A percentile compares a stretch with the other conserved stretches of the same genome.
Evolutionary conservation across 1,140 invertebrate genomes (phyloP).

Genomic region (Ceratina australensis): DNA sequence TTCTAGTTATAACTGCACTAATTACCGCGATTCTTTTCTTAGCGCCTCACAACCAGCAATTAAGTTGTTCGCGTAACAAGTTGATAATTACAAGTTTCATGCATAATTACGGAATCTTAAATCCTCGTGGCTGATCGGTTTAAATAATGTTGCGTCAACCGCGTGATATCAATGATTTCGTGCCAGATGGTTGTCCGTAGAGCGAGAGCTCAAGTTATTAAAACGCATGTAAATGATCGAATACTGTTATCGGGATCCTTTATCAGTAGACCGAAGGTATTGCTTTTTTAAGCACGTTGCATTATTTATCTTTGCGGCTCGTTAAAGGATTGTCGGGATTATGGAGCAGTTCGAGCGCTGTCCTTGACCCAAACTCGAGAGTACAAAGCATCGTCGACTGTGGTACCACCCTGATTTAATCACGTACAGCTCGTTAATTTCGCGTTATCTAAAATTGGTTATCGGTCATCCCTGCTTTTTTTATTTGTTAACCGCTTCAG

Average conservation of each 20-base stretch:
- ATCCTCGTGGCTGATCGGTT: not conserved
- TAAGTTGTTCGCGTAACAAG: not conserved
- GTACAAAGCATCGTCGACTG: not conserved
- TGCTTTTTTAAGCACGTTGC: conserved; percentile 9
- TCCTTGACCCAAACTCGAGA: conserved; percentile 6
- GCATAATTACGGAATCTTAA: not conserved
- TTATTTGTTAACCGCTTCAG: not conserved
- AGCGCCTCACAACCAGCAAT: not conserved
- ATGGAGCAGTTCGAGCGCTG: not conserved
- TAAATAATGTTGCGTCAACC: not conserved
- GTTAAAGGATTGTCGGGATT: conserved; percentile 19
- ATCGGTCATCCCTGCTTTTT: not conserved
- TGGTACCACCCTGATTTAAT: not conserved
- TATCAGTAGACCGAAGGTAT: not conserved
- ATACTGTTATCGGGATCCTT: not conserved
- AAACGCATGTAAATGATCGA: not conserved
- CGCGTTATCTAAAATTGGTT: not conserved
- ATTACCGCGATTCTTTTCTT: not conserved
- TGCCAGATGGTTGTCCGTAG: not conserved
- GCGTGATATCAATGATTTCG: not conserved
- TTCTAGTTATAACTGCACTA: not conserved
- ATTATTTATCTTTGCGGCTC: not conserved
- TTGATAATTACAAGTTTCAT: not conserved
- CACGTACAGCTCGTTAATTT: conserved; percentile 5
- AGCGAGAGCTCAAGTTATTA: not conserved